Base-by-base conservation (phyloP, 2,113 vertebrate genomes). In the Stomatorhinus ivindoensis region DNA sequence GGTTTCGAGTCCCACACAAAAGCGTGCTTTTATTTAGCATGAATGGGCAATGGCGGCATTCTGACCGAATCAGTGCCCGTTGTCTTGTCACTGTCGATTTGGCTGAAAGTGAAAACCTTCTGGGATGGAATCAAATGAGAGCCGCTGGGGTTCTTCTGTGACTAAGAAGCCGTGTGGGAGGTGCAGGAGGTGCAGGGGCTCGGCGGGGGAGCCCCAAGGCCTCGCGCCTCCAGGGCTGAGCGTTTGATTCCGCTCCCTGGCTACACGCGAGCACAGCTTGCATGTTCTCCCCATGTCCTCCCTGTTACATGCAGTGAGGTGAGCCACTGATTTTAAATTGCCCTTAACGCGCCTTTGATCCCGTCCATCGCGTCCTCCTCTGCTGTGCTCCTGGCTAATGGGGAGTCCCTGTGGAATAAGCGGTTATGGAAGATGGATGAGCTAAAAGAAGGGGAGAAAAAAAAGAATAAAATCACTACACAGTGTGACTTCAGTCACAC, bases 1-100 rank as follows among this genome's bases (percentile, higher is more conserved):
- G 84, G 19, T 55, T 6, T 87, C 3, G 47, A 53, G 24, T 10
- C n/a, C 24, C 84, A 13, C 84, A 9, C 10, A 9, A 53, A 53
- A 15, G 35, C 27, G 39, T 86, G 85, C 85, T 87, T 87, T 87
- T 87, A 87, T 87, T 87, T 87, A 87, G 85, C 27, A 39, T 35
- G 50, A 87, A 21, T 21, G 31, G 85, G 50, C 85, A 53, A 51
- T 9, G 31, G n/a, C 13, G 10, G 8, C 44, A 50, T 86, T 27
- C 11, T 47, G 21, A 27, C 44, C 39, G 8, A n/a, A 17, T 86
- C 84, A 19, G 4, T 19, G 27, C 24, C 50, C 46, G 15, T 48
- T 31, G 85, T 87, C 85, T 87, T 55, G 85, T 53, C 50, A 55
- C n/a, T 53, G 85, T 87, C 17, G 17, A 87, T 87, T 53, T 31